Percentiles rank a stretch among this genome's conserved stretches.
These are phyloP conservation scores for Hyperoplus lanceolatus DNA, from an alignment of 2,797 vertebrate genomes.

Conservation along the genomic window DNA sequence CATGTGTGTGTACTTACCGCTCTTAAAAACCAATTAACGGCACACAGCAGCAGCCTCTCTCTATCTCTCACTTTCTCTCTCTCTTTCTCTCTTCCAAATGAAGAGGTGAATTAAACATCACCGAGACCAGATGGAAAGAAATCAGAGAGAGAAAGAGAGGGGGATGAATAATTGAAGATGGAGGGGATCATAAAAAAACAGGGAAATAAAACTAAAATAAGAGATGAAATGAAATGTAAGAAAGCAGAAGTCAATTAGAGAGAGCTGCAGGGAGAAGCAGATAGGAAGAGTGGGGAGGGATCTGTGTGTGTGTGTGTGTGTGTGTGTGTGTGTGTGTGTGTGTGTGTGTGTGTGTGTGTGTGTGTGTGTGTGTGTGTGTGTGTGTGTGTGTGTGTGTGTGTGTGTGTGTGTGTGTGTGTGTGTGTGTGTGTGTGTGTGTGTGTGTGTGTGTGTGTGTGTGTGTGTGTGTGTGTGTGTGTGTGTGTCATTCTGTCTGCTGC, in stretches of 20 bases:
- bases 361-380: slow-evolving; percentile 45
- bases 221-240: slow-evolving; percentile 83
- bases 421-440: slow-evolving; percentile 48
- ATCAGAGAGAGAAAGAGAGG: slow-evolving; percentile 76
- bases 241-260: slow-evolving; percentile 82
- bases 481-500: slow-evolving; percentile 34
- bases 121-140: slow-evolving; percentile 80
- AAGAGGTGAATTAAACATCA: slow-evolving; percentile 85
- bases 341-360: slow-evolving; percentile 48
- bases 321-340: slow-evolving; percentile 47
- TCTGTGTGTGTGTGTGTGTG: slow-evolving; percentile 40
- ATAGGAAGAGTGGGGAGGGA: slow-evolving; percentile 62
- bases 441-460: slow-evolving; percentile 47
- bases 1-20: slow-evolving; percentile 72
- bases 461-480: slow-evolving; percentile 48
- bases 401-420: slow-evolving; percentile 45
- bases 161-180: slow-evolving; percentile 82
- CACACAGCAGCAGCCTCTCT: slow-evolving; percentile 58
- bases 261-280: slow-evolving; percentile 69
- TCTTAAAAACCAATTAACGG: slow-evolving; percentile 85
- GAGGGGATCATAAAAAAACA: slow-evolving; percentile 74
- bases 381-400: slow-evolving; percentile 49
- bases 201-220: slow-evolving; percentile 82
- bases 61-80: too few species aligned
- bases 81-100: slow-evolving; percentile 53